phyloP scores from a whole-genome alignment of 2,797 vertebrate species.

The Darevskia mixta region DNA sequence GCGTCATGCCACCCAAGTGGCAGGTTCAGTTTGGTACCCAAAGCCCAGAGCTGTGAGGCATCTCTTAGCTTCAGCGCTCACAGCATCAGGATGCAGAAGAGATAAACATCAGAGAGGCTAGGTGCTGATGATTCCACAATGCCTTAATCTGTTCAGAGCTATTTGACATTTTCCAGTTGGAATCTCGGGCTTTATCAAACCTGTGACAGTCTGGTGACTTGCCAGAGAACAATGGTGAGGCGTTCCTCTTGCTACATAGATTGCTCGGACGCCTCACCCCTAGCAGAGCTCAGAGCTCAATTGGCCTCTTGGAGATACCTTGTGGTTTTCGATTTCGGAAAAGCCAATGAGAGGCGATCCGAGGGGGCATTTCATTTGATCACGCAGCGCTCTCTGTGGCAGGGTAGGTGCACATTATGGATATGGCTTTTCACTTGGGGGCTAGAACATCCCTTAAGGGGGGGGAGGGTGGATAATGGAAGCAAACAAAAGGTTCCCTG shows the following conservation, averaged over 20 bases:
- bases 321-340: constrained; percentile 9
- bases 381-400: accelerated
- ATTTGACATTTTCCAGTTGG: constrained; percentile 52
- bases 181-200: constrained; percentile 51
- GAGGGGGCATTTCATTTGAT: neutral
- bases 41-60: neutral
- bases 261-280: neutral
- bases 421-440: neutral
- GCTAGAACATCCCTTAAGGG: neutral
- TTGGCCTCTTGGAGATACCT: neutral
- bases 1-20: neutral
- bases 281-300: constrained; percentile 18
- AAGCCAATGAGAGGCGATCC: neutral
- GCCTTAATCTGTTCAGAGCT: constrained; percentile 45
- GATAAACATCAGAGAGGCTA: constrained; percentile 63
- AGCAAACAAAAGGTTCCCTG: neutral
- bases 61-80: neutral
- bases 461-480: neutral
- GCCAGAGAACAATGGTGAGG: neutral
- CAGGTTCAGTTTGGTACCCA: neutral
- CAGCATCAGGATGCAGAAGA: neutral
- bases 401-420: neutral
- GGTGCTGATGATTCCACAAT: constrained; percentile 2
- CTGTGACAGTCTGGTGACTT: constrained; percentile 39
- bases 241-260: accelerated